Evolutionary conservation across 1,140 invertebrate species (phyloP).

Genomic region (Planococcus citri): DNA sequence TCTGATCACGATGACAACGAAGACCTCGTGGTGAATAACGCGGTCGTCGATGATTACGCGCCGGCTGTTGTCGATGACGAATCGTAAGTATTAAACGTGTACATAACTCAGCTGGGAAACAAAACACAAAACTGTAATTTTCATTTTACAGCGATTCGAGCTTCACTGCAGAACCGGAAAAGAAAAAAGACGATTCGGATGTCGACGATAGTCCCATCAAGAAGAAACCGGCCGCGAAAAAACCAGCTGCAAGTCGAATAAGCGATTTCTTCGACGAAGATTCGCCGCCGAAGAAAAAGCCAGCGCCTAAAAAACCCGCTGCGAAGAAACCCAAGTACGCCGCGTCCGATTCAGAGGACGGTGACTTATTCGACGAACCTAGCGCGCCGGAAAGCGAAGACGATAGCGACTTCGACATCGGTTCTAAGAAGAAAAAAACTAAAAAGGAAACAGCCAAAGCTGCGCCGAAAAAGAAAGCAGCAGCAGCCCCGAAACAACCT

Average conservation of each 20-base stretch:
- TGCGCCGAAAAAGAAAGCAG: conserved; percentile 13
- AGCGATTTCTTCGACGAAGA: not conserved
- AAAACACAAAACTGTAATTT: no score
- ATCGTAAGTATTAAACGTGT: not conserved
- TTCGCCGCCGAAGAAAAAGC: not conserved
- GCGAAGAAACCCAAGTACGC: not conserved
- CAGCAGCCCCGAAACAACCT: conserved; percentile 18
- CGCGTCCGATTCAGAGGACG: not conserved
- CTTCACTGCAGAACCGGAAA: not conserved
- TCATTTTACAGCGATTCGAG: not conserved
- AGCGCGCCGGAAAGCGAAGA: not conserved
- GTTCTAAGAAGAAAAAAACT: conserved; percentile 1
- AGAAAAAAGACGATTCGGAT: not conserved
- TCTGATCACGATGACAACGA: not conserved
- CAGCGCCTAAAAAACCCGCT: no score
- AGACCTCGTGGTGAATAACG: not conserved
- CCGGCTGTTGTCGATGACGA: not conserved
- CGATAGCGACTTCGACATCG: not conserved
- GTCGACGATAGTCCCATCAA: not conserved
- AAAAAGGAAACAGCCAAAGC: not conserved
- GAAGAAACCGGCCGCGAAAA: not conserved
- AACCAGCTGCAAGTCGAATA: not conserved
- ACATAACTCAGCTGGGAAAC: no score
- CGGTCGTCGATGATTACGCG: not conserved
- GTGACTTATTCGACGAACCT: not conserved